phyloP scores from a whole-genome alignment of 2,797 vertebrate genomes.

The Lacerta viridis region DNA sequence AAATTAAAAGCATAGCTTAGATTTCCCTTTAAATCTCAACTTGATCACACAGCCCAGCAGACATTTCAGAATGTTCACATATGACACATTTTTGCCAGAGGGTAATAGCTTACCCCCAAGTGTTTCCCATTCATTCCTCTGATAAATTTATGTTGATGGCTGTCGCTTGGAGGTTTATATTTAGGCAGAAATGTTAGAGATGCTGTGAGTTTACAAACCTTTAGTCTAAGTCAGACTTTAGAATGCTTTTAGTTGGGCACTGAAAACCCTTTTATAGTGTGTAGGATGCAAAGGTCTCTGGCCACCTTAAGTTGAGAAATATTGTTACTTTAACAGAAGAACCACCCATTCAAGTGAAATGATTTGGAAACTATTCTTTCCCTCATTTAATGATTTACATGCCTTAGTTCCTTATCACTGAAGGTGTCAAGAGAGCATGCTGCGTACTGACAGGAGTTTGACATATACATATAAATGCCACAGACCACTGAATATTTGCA shows the following conservation, averaged over 20 bases:
- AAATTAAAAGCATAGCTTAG: slow-evolving; percentile 38
- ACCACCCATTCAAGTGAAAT: slow-evolving; percentile 68
- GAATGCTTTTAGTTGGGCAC: slow-evolving; percentile 67
- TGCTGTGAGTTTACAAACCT: slow-evolving; percentile 65
- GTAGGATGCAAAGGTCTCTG: slow-evolving; percentile 71
- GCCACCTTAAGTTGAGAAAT: slow-evolving; percentile 69
- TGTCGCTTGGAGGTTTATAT: slow-evolving; percentile 63
- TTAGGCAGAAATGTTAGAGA: slow-evolving; percentile 71
- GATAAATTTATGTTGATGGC: slow-evolving; percentile 59
- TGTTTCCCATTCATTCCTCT: slow-evolving; percentile 72
- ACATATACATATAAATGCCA: background rate
- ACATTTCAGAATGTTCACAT: slow-evolving; percentile 63
- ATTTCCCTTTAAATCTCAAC: slow-evolving; percentile 39
- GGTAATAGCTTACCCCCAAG: slow-evolving; percentile 72
- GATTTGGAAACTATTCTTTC: slow-evolving; percentile 67
- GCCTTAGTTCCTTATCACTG: slow-evolving; percentile 60
- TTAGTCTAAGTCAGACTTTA: slow-evolving; percentile 39
- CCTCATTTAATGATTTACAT: slow-evolving; percentile 72
- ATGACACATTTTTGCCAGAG: slow-evolving; percentile 58
- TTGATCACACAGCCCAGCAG: slow-evolving; percentile 53
- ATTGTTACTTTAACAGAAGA: slow-evolving; percentile 64
- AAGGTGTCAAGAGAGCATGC: slow-evolving; percentile 37
- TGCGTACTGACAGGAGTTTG: background rate
- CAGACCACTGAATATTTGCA: slow-evolving; percentile 56
- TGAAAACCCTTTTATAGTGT: slow-evolving; percentile 67